Conservation (phyloP, 1,140 invertebrate species). For the Dendroctonus valens region DNA sequence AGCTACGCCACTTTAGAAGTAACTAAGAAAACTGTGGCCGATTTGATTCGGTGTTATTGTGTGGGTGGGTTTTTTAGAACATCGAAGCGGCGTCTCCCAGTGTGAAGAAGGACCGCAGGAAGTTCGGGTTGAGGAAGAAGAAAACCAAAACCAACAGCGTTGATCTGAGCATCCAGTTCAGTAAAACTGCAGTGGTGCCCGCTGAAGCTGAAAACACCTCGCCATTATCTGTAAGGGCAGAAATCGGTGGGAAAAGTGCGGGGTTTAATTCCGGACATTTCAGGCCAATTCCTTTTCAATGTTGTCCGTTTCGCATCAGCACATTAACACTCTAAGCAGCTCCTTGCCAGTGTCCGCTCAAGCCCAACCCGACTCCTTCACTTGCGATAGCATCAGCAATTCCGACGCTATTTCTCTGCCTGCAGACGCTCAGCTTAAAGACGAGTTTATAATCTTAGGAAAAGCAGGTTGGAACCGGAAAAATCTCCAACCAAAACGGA, state of each 20-base stretch:
- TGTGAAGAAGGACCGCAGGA: constrained; percentile 66
- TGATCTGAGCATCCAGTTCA: constrained; percentile 55
- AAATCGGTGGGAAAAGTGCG: too few species aligned
- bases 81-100: constrained; percentile 61
- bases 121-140: constrained; percentile 68
- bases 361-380: constrained; percentile 32
- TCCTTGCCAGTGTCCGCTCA: constrained; percentile 38
- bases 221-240: constrained; percentile 48
- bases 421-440: constrained; percentile 62
- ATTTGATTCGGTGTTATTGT: neutral
- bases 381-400: constrained; percentile 45
- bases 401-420: constrained; percentile 43
- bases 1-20: constrained; percentile 36
- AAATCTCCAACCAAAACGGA: neutral
- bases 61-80: constrained; percentile 40
- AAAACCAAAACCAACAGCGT: constrained; percentile 64
- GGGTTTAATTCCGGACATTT: constrained; percentile 9
- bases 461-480: constrained; percentile 57
- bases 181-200: constrained; percentile 30
- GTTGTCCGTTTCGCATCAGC: constrained; percentile 34
- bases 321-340: constrained; percentile 24
- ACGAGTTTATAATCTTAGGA: constrained; percentile 67
- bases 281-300: constrained; percentile 39
- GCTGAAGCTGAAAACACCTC: constrained; percentile 48
- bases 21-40: constrained; percentile 6